Evolutionary conservation across 2,113 vertebrate genomes (phyloP), one percentile per base, ranked within the genome.

Genomic region (Callionymus lyra): DNA sequence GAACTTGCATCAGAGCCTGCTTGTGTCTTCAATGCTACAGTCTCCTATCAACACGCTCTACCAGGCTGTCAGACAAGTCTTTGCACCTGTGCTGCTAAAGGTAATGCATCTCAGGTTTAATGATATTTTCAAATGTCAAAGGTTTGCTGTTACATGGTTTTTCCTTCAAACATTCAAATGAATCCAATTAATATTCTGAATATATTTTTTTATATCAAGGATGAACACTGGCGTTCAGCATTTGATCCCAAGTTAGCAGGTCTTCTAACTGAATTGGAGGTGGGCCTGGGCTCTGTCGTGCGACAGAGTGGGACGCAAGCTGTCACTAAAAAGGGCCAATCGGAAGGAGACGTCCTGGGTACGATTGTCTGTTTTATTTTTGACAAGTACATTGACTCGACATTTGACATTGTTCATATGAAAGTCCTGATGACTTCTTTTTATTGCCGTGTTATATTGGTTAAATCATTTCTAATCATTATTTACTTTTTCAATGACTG

Each of bases 21-120:
- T 99, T 42, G 89, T 98, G 32, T 97, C 94, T 1, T 98, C 95
- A 40, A 93, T 97, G 93, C 55, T 94, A 39, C 91, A 97, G 47
- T 98, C 95, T 44, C 95, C 95, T 40, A 82, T 98, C 52, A 89
- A 77, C 73, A 93, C 89, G 1, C 90, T 98, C 64, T 98, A 98
- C 60, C 94, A 96, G 79, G 88, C 91, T 32, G 84, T 98, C 11
- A 81, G 81, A 39, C 91, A 92, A 32, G 85, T 98, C 63, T 98
- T 94, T 83, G 89, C 88, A 6, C 95, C 94, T 2, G 70, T 91
- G 2, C 76, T 98, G 34, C 71, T 94, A 44, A 90, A 94, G 87
- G 94, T 96, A 37, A 72, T 27, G 4, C 31, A 0, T 12, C 12
- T 35, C n/a, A 27, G 8, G 4, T 27, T 8, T 8, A 5, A 5